Base-by-base conservation (phyloP, 23 tunicate species). In the Ascidia mentula region DNA sequence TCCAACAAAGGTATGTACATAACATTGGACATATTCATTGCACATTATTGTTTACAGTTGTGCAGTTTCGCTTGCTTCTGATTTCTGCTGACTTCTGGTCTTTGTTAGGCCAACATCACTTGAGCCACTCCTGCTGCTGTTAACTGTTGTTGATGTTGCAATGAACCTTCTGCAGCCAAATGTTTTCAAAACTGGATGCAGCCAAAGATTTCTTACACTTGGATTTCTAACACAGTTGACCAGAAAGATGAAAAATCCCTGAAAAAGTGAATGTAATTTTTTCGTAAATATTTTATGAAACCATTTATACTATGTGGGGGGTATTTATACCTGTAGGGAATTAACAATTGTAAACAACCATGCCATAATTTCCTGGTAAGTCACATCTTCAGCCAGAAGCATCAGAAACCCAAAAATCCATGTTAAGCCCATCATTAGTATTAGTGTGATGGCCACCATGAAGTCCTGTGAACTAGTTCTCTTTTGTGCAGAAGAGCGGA, bases 371-470 rank as follows among this genome's bases (percentile, higher is more conserved):
- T 38, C 79, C 32, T 75, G 59, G 6, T 69, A 31, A 20, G 40
- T 30, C 9, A 60, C 79, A 69, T 81, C 37, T 81, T 59, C 72
- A 13, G 91, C 38, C 17, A 87, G 22, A 18, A 87, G 69, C 78
- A 87, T 77, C 36, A 87, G 36, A 42, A 38, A 89, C n/a, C 88
- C 95, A 65, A 89, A 89, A 18, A 79, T 39, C 95, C 95, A 89
- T 17, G 95, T 80, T n/a, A 89, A 61, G 37, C 95, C 95, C 65
- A 84, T 81, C 38, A 82, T 60, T 71, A 83, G 46, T 17, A 80
- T 73, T 73, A 79, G 61, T 30, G 86, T 77, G 30, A 72, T 38
- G 28, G 95, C 88, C 32, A 87, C 75, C 15, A 38, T 74, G 28
- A 84, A 76, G 40, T 35, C 82, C 37, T 84, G 46, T 39, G 20